Conservation (phyloP, 2,797 vertebrate species). For the Acanthornis magna region DNA sequence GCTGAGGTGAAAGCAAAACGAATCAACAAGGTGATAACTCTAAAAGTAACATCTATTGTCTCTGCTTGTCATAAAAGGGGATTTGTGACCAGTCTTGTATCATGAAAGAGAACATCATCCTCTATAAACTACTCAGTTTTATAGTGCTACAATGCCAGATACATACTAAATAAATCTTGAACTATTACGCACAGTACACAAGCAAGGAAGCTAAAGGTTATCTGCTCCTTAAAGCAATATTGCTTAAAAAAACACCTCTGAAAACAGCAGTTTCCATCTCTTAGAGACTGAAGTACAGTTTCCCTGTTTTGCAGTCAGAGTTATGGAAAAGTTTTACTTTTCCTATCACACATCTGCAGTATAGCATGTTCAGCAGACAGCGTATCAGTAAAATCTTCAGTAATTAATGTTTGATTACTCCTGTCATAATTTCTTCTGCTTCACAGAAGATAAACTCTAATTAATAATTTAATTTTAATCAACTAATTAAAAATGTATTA, state of each 20-base stretch:
- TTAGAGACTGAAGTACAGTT: not conserved
- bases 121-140: not conserved
- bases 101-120: not conserved
- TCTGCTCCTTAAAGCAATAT: not conserved
- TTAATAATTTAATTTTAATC: slow-evolving; percentile 23
- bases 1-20: not conserved
- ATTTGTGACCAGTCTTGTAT: not conserved
- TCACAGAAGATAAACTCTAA: slow-evolving; percentile 21
- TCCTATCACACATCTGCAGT: not conserved
- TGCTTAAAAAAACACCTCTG: not conserved
- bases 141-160: not conserved
- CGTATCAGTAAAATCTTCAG: not conserved
- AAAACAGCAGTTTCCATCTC: not conserved
- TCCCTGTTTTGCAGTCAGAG: not conserved
- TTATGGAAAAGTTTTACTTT: slow-evolving; percentile 1
- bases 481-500: slow-evolving; percentile 18
- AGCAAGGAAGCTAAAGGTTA: not conserved
- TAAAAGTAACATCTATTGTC: not conserved
- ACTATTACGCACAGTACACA: not conserved
- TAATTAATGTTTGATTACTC: slow-evolving; percentile 7
- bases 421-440: slow-evolving; percentile 30
- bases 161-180: not conserved
- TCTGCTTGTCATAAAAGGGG: not conserved
- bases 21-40: not conserved
- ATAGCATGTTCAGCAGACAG: not conserved